Percentiles rank a stretch among this genome's conserved stretches.
phyloP scores from a whole-genome alignment of 2,888 invertebrate species.

The Melinaea menophilus region DNA sequence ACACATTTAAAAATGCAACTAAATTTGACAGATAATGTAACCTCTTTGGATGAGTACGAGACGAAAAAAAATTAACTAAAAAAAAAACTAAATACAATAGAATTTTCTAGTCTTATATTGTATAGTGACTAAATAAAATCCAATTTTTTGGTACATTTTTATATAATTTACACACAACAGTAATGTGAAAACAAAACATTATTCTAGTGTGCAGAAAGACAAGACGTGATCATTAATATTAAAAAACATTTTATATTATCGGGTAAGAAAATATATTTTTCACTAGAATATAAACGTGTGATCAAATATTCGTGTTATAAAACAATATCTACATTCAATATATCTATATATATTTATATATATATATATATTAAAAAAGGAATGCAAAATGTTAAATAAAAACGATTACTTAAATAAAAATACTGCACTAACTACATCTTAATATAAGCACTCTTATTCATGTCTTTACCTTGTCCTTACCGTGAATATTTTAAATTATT shows the following conservation, averaged over 20 bases:
- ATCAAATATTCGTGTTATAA: neutral
- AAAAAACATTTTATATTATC: no score
- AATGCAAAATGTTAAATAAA: constrained; percentile 9
- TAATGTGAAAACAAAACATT: neutral
- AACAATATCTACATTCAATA: no score
- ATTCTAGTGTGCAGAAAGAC: neutral
- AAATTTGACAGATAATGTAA: no score
- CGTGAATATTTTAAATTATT: neutral
- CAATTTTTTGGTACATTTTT: constrained; percentile 3
- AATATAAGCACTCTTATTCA: constrained; percentile 15
- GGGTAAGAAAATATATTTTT: neutral
- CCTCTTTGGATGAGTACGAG: no score
- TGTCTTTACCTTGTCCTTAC: constrained; percentile 25
- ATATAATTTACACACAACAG: neutral
- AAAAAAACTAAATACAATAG: neutral
- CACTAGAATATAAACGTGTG: neutral
- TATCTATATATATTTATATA: constrained; percentile 3
- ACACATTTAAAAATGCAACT: no score
- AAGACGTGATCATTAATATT: neutral
- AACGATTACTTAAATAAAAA: constrained; percentile 18
- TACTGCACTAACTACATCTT: constrained; percentile 25
- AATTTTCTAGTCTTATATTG: neutral
- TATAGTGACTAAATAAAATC: constrained; percentile 1
- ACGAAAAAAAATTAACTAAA: neutral
- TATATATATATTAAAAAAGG: neutral